phyloP scores from a whole-genome alignment of 2,888 invertebrate genomes.

The Drosophila infuscata region DNA sequence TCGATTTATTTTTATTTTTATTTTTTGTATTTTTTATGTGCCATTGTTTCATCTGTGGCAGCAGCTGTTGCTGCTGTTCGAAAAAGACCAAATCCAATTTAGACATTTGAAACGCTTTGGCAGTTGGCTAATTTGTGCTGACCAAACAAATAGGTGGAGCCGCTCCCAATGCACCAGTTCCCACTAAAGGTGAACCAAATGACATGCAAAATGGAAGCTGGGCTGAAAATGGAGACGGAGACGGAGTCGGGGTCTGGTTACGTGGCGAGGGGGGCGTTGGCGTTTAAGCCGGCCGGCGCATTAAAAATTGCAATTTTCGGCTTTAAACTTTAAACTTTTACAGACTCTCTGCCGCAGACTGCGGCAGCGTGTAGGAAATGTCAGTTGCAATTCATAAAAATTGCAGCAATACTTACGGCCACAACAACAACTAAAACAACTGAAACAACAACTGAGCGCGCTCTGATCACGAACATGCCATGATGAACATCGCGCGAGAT shows the following conservation, averaged over 20 bases:
- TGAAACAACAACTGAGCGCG: constrained; percentile 25
- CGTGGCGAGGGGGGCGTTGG: constrained; percentile 10
- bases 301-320: constrained; percentile 61
- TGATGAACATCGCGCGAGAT: constrained; percentile 78
- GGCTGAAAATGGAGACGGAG: background rate
- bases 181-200: constrained; percentile 64
- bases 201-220: constrained; percentile 35
- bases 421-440: constrained; percentile 22
- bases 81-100: constrained; percentile 37
- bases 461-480: constrained; percentile 74
- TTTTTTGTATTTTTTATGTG: constrained; percentile 21
- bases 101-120: constrained; percentile 52
- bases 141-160: constrained; percentile 27
- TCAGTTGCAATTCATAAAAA: constrained; percentile 83
- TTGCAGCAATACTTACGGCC: constrained; percentile 73
- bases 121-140: constrained; percentile 50
- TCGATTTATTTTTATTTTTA: constrained; percentile 26
- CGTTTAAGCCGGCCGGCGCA: constrained; percentile 66
- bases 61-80: constrained; percentile 37
- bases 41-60: constrained; percentile 33
- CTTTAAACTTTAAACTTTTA: constrained; percentile 78
- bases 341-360: constrained; percentile 20
- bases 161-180: constrained; percentile 64
- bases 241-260: background rate
- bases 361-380: constrained; percentile 80